Conservation (phyloP, 2,113 vertebrate genomes). For the Nettapus auritus region DNA sequence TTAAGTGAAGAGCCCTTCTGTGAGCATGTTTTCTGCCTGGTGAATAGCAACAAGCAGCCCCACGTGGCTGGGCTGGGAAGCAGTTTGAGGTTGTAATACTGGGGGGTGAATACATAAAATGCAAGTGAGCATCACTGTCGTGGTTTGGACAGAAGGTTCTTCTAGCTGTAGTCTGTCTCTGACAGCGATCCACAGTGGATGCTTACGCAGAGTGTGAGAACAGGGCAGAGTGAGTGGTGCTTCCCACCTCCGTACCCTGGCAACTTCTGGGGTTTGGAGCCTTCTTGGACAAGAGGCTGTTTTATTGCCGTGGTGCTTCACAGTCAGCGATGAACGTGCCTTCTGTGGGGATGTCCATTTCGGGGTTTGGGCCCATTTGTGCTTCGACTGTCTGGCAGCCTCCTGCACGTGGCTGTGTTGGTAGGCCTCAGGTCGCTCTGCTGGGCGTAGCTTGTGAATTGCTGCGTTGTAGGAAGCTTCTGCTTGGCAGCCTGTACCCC, state of each 20-base stretch:
- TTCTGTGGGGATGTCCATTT: not conserved
- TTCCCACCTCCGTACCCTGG: not conserved
- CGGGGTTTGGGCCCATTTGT: not conserved
- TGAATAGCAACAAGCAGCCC: not conserved
- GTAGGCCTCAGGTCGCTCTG: not conserved
- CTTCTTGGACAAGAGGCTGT: not conserved
- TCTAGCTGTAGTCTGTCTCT: not conserved
- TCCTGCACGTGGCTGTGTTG: not conserved
- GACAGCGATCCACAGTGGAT: not conserved
- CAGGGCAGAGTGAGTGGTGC: not conserved
- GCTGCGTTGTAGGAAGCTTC: accelerated
- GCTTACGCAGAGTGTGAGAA: not conserved
- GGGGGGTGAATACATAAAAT: not conserved
- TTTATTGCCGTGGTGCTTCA: not conserved
- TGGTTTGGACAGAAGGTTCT: not conserved
- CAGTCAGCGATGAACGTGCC: not conserved
- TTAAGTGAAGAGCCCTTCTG: not conserved
- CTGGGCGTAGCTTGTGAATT: accelerated
- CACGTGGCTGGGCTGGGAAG: not conserved
- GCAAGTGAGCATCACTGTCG: accelerated
- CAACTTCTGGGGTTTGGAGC: not conserved
- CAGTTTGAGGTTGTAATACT: not conserved
- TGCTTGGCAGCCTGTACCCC: not conserved
- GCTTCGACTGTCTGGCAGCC: not conserved
- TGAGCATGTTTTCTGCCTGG: not conserved